These are phyloP conservation scores for Anhinga anhinga DNA, from an alignment of 2,113 vertebrate species.

Conservation along the genomic window DNA sequence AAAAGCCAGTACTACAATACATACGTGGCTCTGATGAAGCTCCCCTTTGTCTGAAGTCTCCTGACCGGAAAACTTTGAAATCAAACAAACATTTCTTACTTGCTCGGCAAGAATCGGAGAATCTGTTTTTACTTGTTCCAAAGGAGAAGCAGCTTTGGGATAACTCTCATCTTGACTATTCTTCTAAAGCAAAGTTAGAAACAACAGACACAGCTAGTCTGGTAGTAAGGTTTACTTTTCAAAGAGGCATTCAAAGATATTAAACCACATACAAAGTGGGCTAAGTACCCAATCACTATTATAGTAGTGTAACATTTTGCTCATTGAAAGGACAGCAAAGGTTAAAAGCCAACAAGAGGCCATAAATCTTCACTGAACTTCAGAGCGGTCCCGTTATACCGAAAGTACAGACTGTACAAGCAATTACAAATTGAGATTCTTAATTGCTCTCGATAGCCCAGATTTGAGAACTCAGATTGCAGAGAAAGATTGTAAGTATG, in stretches of 20 bases:
- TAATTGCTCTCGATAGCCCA: not conserved
- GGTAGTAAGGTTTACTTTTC: not conserved
- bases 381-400: not conserved
- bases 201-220: conserved; percentile 8
- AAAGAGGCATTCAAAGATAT: conserved; percentile 6
- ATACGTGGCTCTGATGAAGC: conserved; percentile 32
- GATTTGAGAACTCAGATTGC: not conserved
- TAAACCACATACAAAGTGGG: not conserved
- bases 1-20: conserved; percentile 2
- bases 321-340: conserved; percentile 2
- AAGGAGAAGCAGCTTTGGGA: conserved; percentile 69
- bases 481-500: not conserved
- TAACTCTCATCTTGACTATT: conserved; percentile 64
- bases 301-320: not conserved
- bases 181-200: conserved; percentile 70
- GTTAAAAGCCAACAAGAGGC: conserved; percentile 35
- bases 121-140: conserved; percentile 69
- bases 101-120: conserved; percentile 69
- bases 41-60: conserved; percentile 43
- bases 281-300: not conserved
- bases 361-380: conserved; percentile 23
- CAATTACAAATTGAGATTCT: not conserved
- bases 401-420: not conserved
- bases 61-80: conserved; percentile 40
- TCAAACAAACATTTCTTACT: conserved; percentile 68